phyloP scores from a whole-genome alignment of 2,113 vertebrate species.

The Passer montanus region DNA sequence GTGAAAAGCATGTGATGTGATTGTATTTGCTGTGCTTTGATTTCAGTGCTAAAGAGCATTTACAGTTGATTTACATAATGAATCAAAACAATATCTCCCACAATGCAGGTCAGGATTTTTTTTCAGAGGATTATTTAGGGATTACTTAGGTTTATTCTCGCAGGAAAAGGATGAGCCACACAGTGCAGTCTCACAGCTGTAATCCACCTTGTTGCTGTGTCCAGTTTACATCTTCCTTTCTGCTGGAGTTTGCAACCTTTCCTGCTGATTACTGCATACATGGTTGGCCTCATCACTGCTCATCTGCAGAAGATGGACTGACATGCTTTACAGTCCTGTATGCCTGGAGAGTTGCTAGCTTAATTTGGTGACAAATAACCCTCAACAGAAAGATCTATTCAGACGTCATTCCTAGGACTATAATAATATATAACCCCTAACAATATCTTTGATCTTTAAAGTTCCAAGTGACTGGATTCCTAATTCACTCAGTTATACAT shows the following conservation, averaged over 20 bases:
- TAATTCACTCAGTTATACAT: slow-evolving; percentile 26
- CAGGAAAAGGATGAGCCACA: neutral
- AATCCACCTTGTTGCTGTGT: neutral
- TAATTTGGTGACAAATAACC: slow-evolving; percentile 50
- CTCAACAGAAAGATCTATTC: slow-evolving; percentile 44
- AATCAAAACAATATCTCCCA: neutral
- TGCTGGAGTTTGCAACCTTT: neutral
- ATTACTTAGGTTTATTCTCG: neutral
- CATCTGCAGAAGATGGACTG: slow-evolving; percentile 12
- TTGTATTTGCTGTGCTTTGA: neutral
- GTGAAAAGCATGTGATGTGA: neutral
- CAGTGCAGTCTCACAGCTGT: neutral
- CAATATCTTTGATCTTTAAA: slow-evolving; percentile 53
- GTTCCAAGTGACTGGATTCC: slow-evolving; percentile 51
- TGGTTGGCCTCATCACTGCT: slow-evolving; percentile 22
- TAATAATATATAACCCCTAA: neutral
- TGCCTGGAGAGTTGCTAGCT: slow-evolving; percentile 13
- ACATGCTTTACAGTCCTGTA: slow-evolving; percentile 3
- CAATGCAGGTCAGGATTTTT: neutral
- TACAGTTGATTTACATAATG: neutral
- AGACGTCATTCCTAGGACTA: slow-evolving; percentile 42
- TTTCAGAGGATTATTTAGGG: neutral
- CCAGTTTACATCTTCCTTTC: neutral
- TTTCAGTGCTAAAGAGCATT: neutral
- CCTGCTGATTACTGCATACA: neutral